Conservation (phyloP, 2,113 vertebrate species). For the Sterrhoptilus dennistouni region DNA sequence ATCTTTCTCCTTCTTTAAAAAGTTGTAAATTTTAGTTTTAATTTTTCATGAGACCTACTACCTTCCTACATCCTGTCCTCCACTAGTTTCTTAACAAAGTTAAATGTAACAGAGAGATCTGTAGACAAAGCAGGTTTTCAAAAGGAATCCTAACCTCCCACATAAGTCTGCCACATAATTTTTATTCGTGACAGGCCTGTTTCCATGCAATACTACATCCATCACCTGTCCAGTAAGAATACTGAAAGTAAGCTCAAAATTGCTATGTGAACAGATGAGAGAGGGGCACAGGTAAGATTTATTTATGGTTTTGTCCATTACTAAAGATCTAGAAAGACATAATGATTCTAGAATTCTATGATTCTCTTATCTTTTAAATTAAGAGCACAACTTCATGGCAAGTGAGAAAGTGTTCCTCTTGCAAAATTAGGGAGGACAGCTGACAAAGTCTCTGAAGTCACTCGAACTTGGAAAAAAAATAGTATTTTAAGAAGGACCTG, state of each 20-base stretch:
- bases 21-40: not conserved
- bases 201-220: fast-evolving
- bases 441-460: not conserved
- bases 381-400: not conserved
- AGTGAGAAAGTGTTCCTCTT: not conserved
- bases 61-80: not conserved
- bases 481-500: not conserved
- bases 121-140: not conserved
- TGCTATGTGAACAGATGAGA: not conserved
- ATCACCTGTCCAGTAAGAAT: not conserved
- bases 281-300: not conserved
- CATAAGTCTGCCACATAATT: not conserved
- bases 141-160: not conserved
- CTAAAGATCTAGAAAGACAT: not conserved
- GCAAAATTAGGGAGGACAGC: not conserved
- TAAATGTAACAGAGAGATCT: not conserved
- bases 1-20: not conserved
- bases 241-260: not conserved
- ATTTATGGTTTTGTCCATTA: not conserved
- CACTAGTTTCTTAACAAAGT: not conserved
- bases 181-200: not conserved
- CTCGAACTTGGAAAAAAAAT: not conserved
- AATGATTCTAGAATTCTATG: not conserved
- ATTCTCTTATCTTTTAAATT: not conserved
- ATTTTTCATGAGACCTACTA: not conserved